Evolutionary conservation across 2,888 invertebrate genomes (phyloP).

Genomic region (Caenorhabditis becei): DNA sequence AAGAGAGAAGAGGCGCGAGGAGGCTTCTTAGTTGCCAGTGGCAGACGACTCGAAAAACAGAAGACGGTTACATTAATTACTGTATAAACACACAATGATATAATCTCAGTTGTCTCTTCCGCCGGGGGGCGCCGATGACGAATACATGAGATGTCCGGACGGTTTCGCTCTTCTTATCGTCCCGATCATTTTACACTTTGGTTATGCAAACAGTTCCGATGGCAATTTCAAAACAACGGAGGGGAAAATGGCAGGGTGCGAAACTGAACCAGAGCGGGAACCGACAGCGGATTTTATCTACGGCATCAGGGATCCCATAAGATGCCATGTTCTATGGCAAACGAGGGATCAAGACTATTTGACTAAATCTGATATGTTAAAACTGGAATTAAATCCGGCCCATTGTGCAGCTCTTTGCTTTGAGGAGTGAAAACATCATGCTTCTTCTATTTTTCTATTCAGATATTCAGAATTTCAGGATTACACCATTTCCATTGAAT

Average conservation of each 20-base stretch:
- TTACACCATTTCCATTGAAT: too few species aligned
- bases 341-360: too few species aligned
- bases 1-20: conserved; percentile 8
- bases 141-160: conserved; percentile 24
- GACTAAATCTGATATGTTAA: too few species aligned
- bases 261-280: conserved; percentile 15
- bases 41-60: conserved; percentile 29
- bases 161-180: conserved; percentile 46
- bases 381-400: too few species aligned
- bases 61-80: conserved; percentile 59
- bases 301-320: background rate
- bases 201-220: conserved; percentile 40
- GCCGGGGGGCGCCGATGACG: background rate
- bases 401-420: too few species aligned
- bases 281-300: background rate
- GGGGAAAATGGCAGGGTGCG: conserved; percentile 30
- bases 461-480: too few species aligned
- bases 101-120: conserved; percentile 47
- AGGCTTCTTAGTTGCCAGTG: conserved; percentile 19
- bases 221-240: conserved; percentile 8
- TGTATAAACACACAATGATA: conserved; percentile 61
- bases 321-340: too few species aligned
- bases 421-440: too few species aligned
- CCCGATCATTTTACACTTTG: conserved; percentile 47
- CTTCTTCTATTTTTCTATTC: too few species aligned